Evolutionary conservation across 2,113 vertebrate genomes (phyloP).

Genomic region (Myotis brandtii): DNA sequence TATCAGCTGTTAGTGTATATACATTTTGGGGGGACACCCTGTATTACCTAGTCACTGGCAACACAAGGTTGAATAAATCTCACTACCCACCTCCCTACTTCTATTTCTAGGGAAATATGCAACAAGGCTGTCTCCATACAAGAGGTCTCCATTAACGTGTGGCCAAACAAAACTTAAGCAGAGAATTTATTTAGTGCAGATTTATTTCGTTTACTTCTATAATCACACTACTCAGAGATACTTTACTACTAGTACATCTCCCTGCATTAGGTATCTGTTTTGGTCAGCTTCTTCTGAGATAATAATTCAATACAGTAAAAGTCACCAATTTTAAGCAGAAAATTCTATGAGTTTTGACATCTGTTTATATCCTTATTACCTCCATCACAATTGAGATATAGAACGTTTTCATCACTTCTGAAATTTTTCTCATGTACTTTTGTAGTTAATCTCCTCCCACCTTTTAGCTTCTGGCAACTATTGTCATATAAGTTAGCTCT

Average conservation of each 20-base stretch:
- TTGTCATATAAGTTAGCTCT: neutral
- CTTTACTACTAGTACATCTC: neutral
- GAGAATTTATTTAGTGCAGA: neutral
- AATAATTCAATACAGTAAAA: neutral
- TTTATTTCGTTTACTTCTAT: neutral
- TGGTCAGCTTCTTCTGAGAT: neutral
- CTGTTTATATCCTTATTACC: neutral
- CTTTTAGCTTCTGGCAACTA: neutral
- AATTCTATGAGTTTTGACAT: neutral
- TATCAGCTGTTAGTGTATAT: too few species aligned
- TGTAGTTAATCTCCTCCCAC: neutral
- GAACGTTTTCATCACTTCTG: neutral
- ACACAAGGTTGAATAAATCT: neutral
- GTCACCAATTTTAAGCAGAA: constrained; percentile 12
- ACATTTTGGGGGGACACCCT: too few species aligned
- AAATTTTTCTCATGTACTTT: neutral
- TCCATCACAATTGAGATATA: neutral
- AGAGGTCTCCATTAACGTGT: neutral
- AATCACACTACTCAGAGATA: neutral
- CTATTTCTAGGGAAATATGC: neutral
- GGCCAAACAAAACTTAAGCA: neutral
- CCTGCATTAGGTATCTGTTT: neutral
- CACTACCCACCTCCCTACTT: neutral
- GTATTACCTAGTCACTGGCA: neutral
- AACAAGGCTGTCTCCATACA: neutral